phyloP scores from a whole-genome alignment of 2,888 invertebrate genomes.

The Rotaria macrura region DNA sequence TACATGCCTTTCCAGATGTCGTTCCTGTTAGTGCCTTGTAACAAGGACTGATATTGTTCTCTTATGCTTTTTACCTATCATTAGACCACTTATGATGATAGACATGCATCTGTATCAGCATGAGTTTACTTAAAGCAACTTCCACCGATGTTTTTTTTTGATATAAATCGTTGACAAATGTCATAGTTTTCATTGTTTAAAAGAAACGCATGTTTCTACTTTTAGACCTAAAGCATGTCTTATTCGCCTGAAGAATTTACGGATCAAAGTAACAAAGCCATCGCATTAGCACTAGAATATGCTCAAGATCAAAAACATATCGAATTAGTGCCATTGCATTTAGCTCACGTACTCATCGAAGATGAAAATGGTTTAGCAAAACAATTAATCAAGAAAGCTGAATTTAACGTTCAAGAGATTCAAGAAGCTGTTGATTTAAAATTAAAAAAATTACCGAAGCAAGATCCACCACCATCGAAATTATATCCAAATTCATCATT shows the following conservation, averaged over 20 bases:
- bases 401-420: constrained; percentile 6
- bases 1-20: too few relatives aligned
- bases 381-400: constrained; percentile 1
- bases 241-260: constrained; percentile 10
- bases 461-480: constrained; percentile 14
- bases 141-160: too few relatives aligned
- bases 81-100: too few relatives aligned
- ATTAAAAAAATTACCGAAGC: neutral
- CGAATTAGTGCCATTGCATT: constrained; percentile 5
- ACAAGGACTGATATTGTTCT: too few relatives aligned
- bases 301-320: constrained; percentile 8
- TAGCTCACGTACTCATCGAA: neutral
- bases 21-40: too few relatives aligned
- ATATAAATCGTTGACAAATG: too few relatives aligned
- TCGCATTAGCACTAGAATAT: neutral
- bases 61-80: too few relatives aligned
- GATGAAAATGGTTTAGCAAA: neutral
- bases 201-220: too few relatives aligned
- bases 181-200: too few relatives aligned
- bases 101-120: too few relatives aligned
- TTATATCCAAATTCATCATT: constrained; percentile 16
- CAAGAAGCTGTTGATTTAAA: neutral
- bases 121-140: too few relatives aligned
- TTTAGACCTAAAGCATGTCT: neutral
- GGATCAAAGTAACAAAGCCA: neutral